These are phyloP conservation scores for Drosophila pseudoobscura DNA, from an alignment of 1,140 invertebrate genomes.

Conservation along the genomic window DNA sequence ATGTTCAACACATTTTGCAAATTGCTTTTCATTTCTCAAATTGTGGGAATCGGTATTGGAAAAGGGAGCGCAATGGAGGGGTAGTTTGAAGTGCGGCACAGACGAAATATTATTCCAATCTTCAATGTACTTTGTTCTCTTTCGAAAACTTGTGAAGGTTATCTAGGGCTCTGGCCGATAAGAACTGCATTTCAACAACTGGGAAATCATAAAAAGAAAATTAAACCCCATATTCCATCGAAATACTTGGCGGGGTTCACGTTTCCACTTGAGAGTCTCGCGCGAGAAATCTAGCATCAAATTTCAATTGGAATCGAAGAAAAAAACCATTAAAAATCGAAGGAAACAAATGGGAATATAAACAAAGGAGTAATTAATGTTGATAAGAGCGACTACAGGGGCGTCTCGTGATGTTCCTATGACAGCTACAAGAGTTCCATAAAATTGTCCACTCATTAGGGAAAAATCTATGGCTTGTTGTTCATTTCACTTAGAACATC, in stretches of 20 bases:
- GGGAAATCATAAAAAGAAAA: conserved; percentile 20
- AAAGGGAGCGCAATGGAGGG: conserved; percentile 9
- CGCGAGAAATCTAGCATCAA: conserved; percentile 50
- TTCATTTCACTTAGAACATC: not conserved
- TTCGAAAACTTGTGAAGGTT: conserved; percentile 55
- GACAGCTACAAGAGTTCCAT: not conserved
- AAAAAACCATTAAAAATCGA: conserved; percentile 40
- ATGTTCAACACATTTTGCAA: conserved; percentile 70
- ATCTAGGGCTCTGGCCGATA: conserved; percentile 47
- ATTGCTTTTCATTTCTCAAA: conserved; percentile 40
- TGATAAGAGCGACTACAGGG: conserved; percentile 9
- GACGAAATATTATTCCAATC: conserved; percentile 38
- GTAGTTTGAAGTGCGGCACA: conserved; percentile 33
- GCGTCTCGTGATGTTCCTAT: conserved; percentile 13
- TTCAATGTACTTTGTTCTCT: conserved; percentile 34
- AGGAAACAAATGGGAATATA: not conserved
- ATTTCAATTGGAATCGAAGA: conserved; percentile 38
- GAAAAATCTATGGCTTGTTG: not conserved
- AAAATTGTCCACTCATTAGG: not conserved
- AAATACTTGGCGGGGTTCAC: conserved; percentile 13
- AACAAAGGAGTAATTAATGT: conserved; percentile 9
- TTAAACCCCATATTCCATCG: conserved; percentile 14
- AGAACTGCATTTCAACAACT: conserved; percentile 25
- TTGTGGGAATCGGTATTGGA: conserved; percentile 45
- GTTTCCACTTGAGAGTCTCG: conserved; percentile 15